These are phyloP conservation scores for Thereuonema tuberculata DNA, from an alignment of 1,140 invertebrate species.

Conservation along the genomic window DNA sequence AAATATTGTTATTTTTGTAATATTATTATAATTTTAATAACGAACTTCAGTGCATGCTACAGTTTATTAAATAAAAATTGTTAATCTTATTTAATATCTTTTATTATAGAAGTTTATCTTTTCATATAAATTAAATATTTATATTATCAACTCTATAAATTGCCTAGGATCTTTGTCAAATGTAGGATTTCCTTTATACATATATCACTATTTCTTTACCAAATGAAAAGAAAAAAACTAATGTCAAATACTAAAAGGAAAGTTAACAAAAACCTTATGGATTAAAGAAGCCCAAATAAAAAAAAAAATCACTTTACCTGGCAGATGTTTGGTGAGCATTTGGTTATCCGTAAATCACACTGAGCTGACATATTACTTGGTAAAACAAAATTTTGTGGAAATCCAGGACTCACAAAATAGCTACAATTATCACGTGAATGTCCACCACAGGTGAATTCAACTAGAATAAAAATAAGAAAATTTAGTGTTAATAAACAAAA, in stretches of 20 bases:
- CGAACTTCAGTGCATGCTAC: too few species aligned
- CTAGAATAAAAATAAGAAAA: conserved; percentile 4
- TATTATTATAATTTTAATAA: too few species aligned
- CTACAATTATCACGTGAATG: conserved; percentile 24
- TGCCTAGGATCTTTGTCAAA: background rate
- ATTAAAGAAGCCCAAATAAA: too few species aligned
- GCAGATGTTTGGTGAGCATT: conserved; percentile 51
- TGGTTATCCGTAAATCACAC: conserved; percentile 51
- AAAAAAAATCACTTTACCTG: too few species aligned
- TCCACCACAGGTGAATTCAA: conserved; percentile 21
- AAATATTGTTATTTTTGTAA: too few species aligned
- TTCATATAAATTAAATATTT: background rate
- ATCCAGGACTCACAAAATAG: conserved; percentile 25
- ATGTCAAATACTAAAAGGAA: background rate
- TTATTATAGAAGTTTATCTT: too few species aligned
- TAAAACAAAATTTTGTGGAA: conserved; percentile 11
- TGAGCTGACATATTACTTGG: conserved; percentile 39
- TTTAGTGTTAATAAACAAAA: too few species aligned
- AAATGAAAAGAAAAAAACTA: background rate
- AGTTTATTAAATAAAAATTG: too few species aligned
- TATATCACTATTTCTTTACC: background rate
- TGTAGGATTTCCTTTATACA: background rate
- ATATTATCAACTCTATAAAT: background rate
- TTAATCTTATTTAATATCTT: too few species aligned
- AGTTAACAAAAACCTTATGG: background rate